Conservation (phyloP, 2,113 vertebrate species). For the Pyxicephalus adspersus region DNA sequence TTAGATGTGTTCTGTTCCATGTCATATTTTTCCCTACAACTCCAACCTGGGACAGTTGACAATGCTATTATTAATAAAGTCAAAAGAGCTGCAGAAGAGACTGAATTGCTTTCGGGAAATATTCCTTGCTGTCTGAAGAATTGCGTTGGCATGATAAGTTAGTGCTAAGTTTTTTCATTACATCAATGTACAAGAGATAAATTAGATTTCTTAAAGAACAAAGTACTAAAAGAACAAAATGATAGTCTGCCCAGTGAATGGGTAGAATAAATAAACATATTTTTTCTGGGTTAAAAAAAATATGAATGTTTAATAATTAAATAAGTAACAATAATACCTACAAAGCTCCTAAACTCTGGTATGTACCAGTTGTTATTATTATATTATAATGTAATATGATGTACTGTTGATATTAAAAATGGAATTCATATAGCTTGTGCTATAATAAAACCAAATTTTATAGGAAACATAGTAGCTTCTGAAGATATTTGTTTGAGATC, state of each 20-base stretch:
- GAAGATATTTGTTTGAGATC: no score
- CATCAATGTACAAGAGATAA: slow-evolving; percentile 44
- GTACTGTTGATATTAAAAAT: not conserved
- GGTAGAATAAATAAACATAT: slow-evolving; percentile 54
- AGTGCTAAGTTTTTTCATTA: slow-evolving; percentile 54
- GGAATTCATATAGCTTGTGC: no score
- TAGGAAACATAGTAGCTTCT: no score
- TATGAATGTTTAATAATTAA: not conserved
- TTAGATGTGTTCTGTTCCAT: slow-evolving; percentile 11
- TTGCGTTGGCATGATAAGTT: slow-evolving; percentile 61
- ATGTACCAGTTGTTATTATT: not conserved
- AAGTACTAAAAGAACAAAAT: slow-evolving; percentile 56
- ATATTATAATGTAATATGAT: not conserved
- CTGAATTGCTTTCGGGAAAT: slow-evolving; percentile 51
- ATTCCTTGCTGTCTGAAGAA: slow-evolving; percentile 59
- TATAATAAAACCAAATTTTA: no score
- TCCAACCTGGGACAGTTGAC: slow-evolving; percentile 58
- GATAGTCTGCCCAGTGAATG: slow-evolving; percentile 52
- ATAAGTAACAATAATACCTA: not conserved
- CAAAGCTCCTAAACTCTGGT: not conserved
- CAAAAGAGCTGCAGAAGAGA: slow-evolving; percentile 59
- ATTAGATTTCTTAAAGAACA: slow-evolving; percentile 47
- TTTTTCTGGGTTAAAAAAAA: not conserved
- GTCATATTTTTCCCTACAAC: slow-evolving; percentile 20
- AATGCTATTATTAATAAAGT: slow-evolving; percentile 59